These are phyloP conservation scores for Potorous gilbertii DNA, from an alignment of 2,797 vertebrate genomes.

Conservation along the genomic window DNA sequence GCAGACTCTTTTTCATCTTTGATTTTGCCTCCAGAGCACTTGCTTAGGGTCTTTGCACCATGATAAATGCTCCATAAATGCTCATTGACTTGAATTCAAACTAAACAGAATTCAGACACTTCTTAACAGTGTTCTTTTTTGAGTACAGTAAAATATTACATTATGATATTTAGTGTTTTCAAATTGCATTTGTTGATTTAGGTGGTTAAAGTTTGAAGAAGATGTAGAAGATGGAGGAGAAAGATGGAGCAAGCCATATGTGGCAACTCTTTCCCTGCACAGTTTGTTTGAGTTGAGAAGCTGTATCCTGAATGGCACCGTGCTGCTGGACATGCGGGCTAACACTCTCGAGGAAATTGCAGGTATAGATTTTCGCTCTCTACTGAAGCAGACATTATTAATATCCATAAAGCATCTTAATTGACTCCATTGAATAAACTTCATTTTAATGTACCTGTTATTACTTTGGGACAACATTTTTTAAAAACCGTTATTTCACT, in stretches of 20 bases:
- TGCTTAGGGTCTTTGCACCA: background rate
- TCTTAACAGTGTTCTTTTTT: slow-evolving; percentile 4
- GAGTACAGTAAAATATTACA: background rate
- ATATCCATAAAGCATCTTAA: background rate
- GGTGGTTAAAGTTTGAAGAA: slow-evolving; percentile 99
- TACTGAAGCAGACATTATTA: background rate
- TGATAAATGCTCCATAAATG: background rate
- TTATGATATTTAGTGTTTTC: slow-evolving; percentile 39
- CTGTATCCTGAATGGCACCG: slow-evolving; percentile 96
- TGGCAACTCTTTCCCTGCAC: slow-evolving; percentile 96
- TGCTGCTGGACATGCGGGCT: slow-evolving; percentile 97
- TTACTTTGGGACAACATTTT: background rate
- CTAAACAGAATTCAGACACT: slow-evolving; percentile 1
- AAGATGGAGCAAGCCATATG: slow-evolving; percentile 98
- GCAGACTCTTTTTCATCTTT: background rate
- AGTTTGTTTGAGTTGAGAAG: slow-evolving; percentile 98
- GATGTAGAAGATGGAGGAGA: slow-evolving; percentile 99
- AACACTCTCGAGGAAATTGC: slow-evolving; percentile 94
- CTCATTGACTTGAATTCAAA: background rate
- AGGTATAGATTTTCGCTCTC: slow-evolving; percentile 84
- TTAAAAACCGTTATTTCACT: background rate
- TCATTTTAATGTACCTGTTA: slow-evolving; percentile 2
- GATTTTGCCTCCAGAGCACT: background rate
- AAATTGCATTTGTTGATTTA: slow-evolving; percentile 80
- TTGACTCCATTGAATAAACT: background rate